Conservation (phyloP, 2,888 invertebrate species). For the Drosophila pegasa region DNA sequence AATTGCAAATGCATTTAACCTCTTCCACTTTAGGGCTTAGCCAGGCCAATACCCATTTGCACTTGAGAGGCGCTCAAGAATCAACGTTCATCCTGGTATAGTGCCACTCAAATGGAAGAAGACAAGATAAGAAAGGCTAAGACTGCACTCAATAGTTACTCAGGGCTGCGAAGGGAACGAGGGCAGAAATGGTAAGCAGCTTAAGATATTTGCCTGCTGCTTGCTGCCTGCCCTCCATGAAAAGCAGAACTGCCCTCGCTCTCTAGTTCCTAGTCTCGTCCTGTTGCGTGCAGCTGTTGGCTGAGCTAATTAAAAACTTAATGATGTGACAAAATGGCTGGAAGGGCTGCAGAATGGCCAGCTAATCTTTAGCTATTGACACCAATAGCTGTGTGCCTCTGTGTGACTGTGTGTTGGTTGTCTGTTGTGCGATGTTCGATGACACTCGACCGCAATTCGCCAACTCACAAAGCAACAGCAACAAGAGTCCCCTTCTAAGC, state of each 20-base stretch:
- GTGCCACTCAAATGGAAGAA: slow-evolving; percentile 31
- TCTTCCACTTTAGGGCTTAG: slow-evolving; percentile 18
- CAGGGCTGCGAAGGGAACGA: not conserved
- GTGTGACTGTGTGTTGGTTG: slow-evolving; percentile 15
- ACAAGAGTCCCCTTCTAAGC: slow-evolving; percentile 28
- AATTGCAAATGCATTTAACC: slow-evolving; percentile 15
- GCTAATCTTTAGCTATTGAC: slow-evolving; percentile 37
- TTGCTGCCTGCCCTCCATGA: slow-evolving; percentile 36
- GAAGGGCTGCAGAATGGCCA: slow-evolving; percentile 28
- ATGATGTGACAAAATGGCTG: slow-evolving; percentile 64
- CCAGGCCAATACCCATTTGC: slow-evolving; percentile 11
- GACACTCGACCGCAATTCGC: slow-evolving; percentile 70
- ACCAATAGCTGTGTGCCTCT: slow-evolving; percentile 21
- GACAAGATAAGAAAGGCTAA: slow-evolving; percentile 44
- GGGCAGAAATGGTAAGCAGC: slow-evolving; percentile 32
- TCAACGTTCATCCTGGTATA: slow-evolving; percentile 8
- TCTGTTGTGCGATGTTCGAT: slow-evolving; percentile 53
- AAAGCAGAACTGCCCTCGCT: slow-evolving; percentile 39
- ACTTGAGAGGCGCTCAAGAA: slow-evolving; percentile 24
- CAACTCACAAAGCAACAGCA: slow-evolving; percentile 33
- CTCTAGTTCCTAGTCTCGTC: not conserved
- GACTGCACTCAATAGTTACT: slow-evolving; percentile 43
- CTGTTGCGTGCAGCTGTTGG: slow-evolving; percentile 20
- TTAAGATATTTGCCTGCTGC: slow-evolving; percentile 36
- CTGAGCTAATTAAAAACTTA: slow-evolving; percentile 62